A percentile compares a stretch with the other conserved stretches of the same genome.
These are phyloP conservation scores for Leptopilina clavipes DNA, from an alignment of 1,140 invertebrate species.

Conservation along the genomic window DNA sequence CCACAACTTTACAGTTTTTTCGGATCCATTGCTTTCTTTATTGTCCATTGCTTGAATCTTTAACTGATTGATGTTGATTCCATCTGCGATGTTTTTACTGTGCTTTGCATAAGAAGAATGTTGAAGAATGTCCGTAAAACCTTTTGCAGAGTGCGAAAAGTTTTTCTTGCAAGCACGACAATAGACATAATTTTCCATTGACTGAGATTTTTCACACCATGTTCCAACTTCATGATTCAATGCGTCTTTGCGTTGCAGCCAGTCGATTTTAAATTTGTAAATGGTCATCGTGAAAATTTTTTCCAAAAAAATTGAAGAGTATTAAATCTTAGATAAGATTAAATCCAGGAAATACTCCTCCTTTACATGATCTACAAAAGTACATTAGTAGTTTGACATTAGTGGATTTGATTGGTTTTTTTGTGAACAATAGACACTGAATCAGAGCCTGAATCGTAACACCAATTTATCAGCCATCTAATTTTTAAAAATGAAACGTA, in stretches of 20 bases:
- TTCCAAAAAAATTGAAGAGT: too few relatives aligned
- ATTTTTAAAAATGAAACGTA: slow-evolving; percentile 8
- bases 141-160: background rate
- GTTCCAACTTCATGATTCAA: background rate
- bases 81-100: background rate
- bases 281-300: too few relatives aligned
- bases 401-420: too few relatives aligned
- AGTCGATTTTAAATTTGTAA: background rate
- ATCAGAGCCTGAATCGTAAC: background rate
- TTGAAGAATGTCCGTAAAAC: background rate
- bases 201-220: background rate
- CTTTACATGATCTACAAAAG: too few relatives aligned
- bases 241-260: background rate
- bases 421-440: too few relatives aligned
- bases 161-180: background rate
- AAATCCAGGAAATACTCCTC: too few relatives aligned
- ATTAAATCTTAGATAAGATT: too few relatives aligned
- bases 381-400: too few relatives aligned
- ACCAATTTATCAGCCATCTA: background rate
- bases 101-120: background rate
- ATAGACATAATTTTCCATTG: background rate
- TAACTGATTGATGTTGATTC: background rate
- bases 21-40: background rate
- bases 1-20: background rate
- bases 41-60: background rate